Conservation (phyloP, 2,888 invertebrate species). For the Metallyticus violacea region DNA sequence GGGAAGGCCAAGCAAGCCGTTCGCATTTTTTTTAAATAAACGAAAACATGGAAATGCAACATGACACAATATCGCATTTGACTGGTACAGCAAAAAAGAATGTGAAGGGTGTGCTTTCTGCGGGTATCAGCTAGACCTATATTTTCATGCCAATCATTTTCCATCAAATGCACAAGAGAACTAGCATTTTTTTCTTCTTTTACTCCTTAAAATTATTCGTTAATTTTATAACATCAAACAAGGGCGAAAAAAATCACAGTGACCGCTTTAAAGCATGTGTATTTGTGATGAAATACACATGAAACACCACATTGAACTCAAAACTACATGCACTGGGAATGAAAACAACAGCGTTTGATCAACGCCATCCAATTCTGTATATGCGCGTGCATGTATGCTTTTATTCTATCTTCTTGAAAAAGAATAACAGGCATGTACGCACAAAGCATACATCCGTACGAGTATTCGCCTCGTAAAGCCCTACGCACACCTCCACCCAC, state of each 20-base stretch:
- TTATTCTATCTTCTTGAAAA: constrained; percentile 6
- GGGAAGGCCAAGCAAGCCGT: too few relatives aligned
- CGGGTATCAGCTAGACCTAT: background rate
- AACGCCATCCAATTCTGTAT: background rate
- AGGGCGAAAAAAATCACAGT: background rate
- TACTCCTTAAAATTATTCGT: background rate
- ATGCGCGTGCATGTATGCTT: too few relatives aligned
- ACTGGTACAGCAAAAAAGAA: background rate
- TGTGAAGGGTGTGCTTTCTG: background rate
- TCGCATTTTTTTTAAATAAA: too few relatives aligned
- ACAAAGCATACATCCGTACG: background rate
- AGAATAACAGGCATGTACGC: background rate
- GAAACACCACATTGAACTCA: background rate
- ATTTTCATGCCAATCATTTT: background rate
- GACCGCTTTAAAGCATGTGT: background rate
- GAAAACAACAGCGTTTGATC: constrained; percentile 11
- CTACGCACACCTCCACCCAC: background rate
- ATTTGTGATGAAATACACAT: background rate
- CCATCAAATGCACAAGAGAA: background rate
- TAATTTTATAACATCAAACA: background rate
- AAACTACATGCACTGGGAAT: background rate
- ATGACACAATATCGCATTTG: too few relatives aligned
- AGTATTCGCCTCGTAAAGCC: background rate
- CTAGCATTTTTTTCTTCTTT: background rate
- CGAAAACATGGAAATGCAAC: too few relatives aligned